phyloP scores from a whole-genome alignment of 2,113 vertebrate genomes.

The Myrmecophaga tridactyla region DNA sequence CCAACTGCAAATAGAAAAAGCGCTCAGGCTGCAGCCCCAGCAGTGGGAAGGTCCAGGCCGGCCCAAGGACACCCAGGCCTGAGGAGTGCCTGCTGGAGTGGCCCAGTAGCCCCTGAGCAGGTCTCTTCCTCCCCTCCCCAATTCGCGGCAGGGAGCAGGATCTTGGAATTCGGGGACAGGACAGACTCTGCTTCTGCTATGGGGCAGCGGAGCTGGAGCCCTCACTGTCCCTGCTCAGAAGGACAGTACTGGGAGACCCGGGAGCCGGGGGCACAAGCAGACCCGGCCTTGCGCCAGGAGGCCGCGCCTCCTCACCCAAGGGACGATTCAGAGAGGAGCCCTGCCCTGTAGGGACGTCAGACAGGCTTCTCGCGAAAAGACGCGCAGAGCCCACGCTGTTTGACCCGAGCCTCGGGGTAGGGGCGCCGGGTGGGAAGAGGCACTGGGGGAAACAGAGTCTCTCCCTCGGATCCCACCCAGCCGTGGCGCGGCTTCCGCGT shows the following conservation, averaged over 20 bases:
- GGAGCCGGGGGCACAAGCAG: background rate
- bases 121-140: background rate
- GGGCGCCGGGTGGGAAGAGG: background rate
- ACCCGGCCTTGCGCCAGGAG: background rate
- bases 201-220: background rate
- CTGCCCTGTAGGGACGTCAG: background rate
- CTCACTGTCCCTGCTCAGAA: background rate
- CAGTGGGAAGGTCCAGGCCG: background rate
- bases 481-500: background rate
- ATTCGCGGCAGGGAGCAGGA: background rate
- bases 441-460: background rate
- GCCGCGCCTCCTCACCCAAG: background rate
- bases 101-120: background rate
- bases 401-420: background rate
- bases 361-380: background rate
- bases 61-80: constrained; percentile 43
- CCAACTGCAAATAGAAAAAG: constrained; percentile 52
- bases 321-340: background rate
- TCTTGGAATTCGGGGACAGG: background rate
- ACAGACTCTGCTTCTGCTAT: background rate
- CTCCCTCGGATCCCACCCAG: background rate
- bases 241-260: background rate
- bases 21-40: background rate
- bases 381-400: background rate
- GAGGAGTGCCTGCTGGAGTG: background rate